Base-by-base conservation (phyloP, 1,140 invertebrate genomes). In the Trichogramma pretiosum region DNA sequence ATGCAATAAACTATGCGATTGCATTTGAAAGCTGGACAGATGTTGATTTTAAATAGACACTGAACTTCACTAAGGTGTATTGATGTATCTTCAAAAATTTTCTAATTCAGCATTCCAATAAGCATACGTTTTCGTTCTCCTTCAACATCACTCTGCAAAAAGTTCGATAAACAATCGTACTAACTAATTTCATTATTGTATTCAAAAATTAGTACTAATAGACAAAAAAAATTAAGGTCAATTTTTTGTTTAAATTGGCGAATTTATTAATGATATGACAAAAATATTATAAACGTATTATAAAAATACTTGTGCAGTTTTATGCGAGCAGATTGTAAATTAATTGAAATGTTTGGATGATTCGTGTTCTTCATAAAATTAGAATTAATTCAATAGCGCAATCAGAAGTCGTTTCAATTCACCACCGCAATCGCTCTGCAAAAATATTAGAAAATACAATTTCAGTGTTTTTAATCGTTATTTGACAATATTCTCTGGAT, bases 81-180 rank as follows among this genome's bases (percentile, higher is more conserved):
- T n/a, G n/a, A n/a, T n/a, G n/a, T n/a, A n/a, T n/a, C n/a, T 34
- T 23, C 48, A 24, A 38, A 45, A 21, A 18, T 47, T 18, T 36
- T 46, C 54, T 62, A 77, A 65, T 68, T 63, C 55, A 70, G 57
- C 49, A 81, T 60, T 37, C 70, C 72, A 46, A 81, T 65, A 34
- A 83, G 64, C 47, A 80, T 62, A 37, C 68, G 72, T 67, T 78
- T 79, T 67, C 77, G 79, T 51, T 77, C 76, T 14, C 75, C 78
- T 19, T 54, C 50, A 51, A 71, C 69, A 63, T 74, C 72, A 46
- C 54, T 68, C 70, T 74, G 68, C 17, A 67, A 71, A 62, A 54
- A 55, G 61, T 53, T 56, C 48, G 34, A 49, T 8, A 10, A 26
- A 21, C 19, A 3, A 21, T 42, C n/a, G n/a, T n/a, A n/a, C n/a